phyloP scores from a whole-genome alignment of 1,140 invertebrate species.

The Tachypleus tridentatus region DNA sequence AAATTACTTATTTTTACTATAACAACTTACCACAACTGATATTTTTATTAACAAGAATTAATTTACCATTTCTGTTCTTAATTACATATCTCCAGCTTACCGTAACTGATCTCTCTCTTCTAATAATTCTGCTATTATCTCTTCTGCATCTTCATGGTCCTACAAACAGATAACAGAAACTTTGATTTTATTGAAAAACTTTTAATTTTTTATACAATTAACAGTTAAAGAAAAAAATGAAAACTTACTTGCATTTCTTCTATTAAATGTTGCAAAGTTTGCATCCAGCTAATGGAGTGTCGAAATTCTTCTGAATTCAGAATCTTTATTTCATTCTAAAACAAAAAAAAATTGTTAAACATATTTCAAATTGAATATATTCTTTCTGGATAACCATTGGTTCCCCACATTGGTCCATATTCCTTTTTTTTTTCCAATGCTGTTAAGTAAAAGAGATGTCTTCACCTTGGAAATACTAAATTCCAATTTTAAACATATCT shows the following conservation, averaged over 20 bases:
- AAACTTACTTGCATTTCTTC: constrained; percentile 44
- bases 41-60: no score
- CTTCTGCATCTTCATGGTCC: constrained; percentile 57
- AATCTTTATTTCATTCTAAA: constrained; percentile 82
- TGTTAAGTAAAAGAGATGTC: no score
- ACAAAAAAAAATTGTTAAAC: constrained; percentile 17
- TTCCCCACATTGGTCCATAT: no score
- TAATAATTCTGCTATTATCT: constrained; percentile 63
- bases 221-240: constrained; percentile 1
- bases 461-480: no score
- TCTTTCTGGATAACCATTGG: no score
- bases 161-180: constrained; percentile 30
- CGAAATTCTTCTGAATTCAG: constrained; percentile 75
- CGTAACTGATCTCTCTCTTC: constrained; percentile 66
- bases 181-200: not conserved
- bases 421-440: no score
- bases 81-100: constrained; percentile 35
- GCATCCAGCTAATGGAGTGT: constrained; percentile 77
- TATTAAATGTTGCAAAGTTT: constrained; percentile 80
- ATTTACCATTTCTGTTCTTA: no score
- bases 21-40: no score
- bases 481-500: no score
- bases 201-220: not conserved
- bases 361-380: no score
- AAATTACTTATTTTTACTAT: no score